Evolutionary conservation across 2,888 invertebrate genomes (phyloP).

Genomic region (Drosophila aldrichi): DNA sequence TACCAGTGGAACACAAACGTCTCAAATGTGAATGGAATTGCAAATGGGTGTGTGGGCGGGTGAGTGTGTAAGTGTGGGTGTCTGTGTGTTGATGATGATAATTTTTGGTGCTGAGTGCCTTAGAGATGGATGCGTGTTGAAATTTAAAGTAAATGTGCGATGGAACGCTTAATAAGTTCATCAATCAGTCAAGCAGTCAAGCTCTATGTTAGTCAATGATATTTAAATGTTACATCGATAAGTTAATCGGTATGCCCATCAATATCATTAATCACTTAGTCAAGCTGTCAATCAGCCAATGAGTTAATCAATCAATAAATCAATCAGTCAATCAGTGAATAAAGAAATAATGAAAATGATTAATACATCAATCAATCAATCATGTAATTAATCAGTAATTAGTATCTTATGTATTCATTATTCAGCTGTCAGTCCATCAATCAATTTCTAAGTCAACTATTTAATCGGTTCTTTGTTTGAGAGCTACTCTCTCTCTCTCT

Average conservation of each 20-base stretch:
- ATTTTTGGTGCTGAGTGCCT: conserved; percentile 47
- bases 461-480: background rate
- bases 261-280: background rate
- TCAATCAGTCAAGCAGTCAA: background rate
- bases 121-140: conserved; percentile 5
- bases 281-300: background rate
- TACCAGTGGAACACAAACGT: conserved; percentile 70
- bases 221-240: background rate
- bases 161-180: background rate
- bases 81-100: conserved; percentile 46
- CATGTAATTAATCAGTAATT: too few species aligned
- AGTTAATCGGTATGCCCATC: background rate
- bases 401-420: too few species aligned
- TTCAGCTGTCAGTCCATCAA: background rate
- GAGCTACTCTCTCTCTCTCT: too few species aligned
- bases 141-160: too few species aligned
- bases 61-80: conserved; percentile 3
- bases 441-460: background rate
- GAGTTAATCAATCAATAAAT: too few species aligned
- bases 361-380: background rate
- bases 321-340: background rate
- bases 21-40: conserved; percentile 50
- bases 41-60: conserved; percentile 19
- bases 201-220: background rate
- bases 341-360: too few species aligned